Evolutionary conservation across 2,888 invertebrate genomes (phyloP).

Genomic region (Pammene fasciana): DNA sequence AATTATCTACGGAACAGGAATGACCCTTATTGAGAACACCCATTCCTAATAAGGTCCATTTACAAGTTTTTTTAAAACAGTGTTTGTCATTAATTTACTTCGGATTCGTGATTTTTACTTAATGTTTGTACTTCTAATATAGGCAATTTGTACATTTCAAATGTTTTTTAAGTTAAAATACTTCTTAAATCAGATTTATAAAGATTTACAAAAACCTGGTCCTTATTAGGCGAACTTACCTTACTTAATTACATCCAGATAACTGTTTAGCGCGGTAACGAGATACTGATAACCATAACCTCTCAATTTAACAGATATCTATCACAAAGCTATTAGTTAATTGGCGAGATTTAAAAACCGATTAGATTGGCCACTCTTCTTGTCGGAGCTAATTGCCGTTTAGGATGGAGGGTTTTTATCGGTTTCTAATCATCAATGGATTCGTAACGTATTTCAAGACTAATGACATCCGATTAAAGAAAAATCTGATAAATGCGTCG

Average conservation of each 20-base stretch:
- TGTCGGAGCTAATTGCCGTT: slow-evolving; percentile 22
- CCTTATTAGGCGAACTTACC: slow-evolving; percentile 3
- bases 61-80: too few relatives aligned
- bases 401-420: slow-evolving; percentile 13
- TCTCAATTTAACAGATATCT: slow-evolving; percentile 33
- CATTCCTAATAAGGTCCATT: too few relatives aligned
- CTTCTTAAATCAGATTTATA: too few relatives aligned
- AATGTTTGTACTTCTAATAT: too few relatives aligned
- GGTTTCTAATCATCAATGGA: slow-evolving; percentile 26
- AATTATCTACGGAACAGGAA: too few relatives aligned
- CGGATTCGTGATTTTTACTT: too few relatives aligned
- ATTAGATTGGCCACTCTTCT: slow-evolving; percentile 26
- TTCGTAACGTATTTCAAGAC: slow-evolving; percentile 5
- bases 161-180: too few relatives aligned
- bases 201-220: too few relatives aligned
- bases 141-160: too few relatives aligned
- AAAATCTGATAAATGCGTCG: too few relatives aligned
- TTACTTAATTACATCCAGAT: slow-evolving; percentile 13
- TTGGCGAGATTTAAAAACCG: slow-evolving; percentile 32
- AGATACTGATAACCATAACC: slow-evolving; percentile 34
- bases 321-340: slow-evolving; percentile 35
- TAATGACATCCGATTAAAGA: not conserved
- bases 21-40: too few relatives aligned
- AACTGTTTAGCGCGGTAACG: slow-evolving; percentile 24
- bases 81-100: too few relatives aligned